These are phyloP conservation scores for Fragum fragum DNA, from an alignment of 2,888 invertebrate genomes.

Conservation along the genomic window DNA sequence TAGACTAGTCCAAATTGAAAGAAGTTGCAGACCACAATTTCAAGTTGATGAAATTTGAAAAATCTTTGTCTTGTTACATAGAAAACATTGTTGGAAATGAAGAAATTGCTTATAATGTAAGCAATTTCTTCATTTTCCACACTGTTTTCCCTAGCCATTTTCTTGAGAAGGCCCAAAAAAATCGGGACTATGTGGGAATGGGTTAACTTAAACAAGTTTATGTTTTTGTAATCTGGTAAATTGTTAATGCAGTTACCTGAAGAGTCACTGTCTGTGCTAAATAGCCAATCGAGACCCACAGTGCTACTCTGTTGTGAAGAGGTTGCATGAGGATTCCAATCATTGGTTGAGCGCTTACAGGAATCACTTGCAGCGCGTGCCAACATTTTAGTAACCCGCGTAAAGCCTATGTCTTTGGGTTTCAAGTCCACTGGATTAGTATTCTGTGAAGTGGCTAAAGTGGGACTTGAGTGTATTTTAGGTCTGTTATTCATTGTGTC, in stretches of 20 bases:
- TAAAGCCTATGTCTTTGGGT: slow-evolving; percentile 65
- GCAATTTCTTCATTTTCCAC: too few relatives aligned
- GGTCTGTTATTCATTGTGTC: slow-evolving; percentile 43
- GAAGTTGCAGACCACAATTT: too few relatives aligned
- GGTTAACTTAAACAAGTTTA: too few relatives aligned
- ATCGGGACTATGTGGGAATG: too few relatives aligned
- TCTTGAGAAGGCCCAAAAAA: too few relatives aligned
- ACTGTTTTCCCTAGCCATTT: too few relatives aligned
- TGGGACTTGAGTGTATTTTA: slow-evolving; percentile 66
- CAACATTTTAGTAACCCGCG: slow-evolving; percentile 61
- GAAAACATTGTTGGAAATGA: too few relatives aligned
- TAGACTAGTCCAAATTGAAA: too few relatives aligned
- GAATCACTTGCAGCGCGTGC: slow-evolving; percentile 60
- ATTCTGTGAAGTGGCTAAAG: slow-evolving; percentile 37
- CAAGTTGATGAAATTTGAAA: too few relatives aligned
- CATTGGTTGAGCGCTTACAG: slow-evolving; percentile 30
- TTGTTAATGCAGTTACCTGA: slow-evolving; percentile 58
- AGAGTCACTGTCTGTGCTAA: slow-evolving; percentile 87
- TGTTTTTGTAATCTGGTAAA: slow-evolving; percentile 2
- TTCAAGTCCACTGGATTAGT: slow-evolving; percentile 39
- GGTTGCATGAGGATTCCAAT: slow-evolving; percentile 34
- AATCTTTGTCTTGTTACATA: too few relatives aligned
- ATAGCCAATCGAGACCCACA: slow-evolving; percentile 90
- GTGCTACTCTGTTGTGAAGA: slow-evolving; percentile 87
- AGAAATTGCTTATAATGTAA: too few relatives aligned